Evolutionary conservation across 2,797 vertebrate genomes (phyloP).

Genomic region (Rhinoraja longicauda): DNA sequence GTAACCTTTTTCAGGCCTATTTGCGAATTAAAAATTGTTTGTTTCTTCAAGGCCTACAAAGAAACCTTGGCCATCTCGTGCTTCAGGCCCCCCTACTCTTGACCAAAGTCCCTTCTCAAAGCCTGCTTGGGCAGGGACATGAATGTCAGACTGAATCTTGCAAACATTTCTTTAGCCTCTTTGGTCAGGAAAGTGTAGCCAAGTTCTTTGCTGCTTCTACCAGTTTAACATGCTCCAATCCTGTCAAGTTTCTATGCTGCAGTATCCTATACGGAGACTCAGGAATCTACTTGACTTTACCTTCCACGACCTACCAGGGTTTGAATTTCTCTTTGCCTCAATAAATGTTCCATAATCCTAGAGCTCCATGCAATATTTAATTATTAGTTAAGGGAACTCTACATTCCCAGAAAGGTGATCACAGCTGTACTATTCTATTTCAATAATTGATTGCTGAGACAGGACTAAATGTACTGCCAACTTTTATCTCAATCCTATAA

Average conservation of each 20-base stretch:
- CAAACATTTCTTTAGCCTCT: neutral
- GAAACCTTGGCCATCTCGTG: neutral
- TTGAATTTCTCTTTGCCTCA: neutral
- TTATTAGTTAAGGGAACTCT: neutral
- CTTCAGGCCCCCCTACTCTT: neutral
- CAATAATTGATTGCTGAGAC: neutral
- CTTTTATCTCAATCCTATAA: neutral
- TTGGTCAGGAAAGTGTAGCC: neutral
- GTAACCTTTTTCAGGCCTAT: neutral
- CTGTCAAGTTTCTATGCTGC: neutral
- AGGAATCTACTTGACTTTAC: neutral
- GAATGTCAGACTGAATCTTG: neutral
- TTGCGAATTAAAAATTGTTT: neutral
- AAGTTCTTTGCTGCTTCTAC: neutral
- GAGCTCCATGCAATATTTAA: neutral
- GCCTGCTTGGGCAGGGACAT: too few relatives aligned
- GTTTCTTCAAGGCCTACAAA: neutral
- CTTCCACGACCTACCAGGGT: neutral
- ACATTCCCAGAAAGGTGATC: neutral
- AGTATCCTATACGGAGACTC: neutral
- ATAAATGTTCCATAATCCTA: neutral
- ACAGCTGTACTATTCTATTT: neutral
- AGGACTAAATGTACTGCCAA: neutral
- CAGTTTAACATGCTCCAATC: neutral
- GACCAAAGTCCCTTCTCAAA: neutral